Percentiles rank a stretch among this genome's conserved stretches.
Evolutionary conservation across 2,113 vertebrate genomes (phyloP).

Genomic region (Ictalurus punctatus): DNA sequence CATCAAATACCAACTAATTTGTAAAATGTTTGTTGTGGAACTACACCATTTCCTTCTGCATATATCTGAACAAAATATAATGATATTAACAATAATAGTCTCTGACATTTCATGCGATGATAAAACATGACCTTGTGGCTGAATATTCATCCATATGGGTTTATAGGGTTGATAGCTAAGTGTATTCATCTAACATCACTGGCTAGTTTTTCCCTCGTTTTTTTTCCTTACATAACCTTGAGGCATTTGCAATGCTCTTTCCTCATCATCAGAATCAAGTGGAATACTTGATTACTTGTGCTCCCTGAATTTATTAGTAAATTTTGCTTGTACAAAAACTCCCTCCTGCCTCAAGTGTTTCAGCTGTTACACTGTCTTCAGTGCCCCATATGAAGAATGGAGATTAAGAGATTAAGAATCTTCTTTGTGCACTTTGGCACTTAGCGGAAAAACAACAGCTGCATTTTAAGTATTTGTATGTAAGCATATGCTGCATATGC

Average conservation of each 20-base stretch:
- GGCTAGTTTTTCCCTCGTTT: not conserved
- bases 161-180: not conserved
- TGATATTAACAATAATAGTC: not conserved
- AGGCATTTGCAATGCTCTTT: not conserved
- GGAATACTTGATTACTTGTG: not conserved
- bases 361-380: not conserved
- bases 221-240: not conserved
- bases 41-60: not conserved
- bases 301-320: not conserved
- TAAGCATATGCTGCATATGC: slow-evolving; percentile 48
- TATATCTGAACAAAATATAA: not conserved
- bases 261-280: not conserved
- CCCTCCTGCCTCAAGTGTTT: not conserved
- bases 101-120: not conserved
- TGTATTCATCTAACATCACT: not conserved
- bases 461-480: slow-evolving; percentile 66
- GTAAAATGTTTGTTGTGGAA: not conserved
- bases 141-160: not conserved
- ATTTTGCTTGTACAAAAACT: not conserved
- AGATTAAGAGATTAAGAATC: not conserved
- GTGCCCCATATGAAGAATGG: not conserved
- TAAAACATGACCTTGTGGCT: not conserved
- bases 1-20: not conserved
- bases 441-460: slow-evolving; percentile 44
- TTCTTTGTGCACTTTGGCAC: slow-evolving; percentile 37